A percentile compares a stretch with the other conserved stretches of the same genome.
These are phyloP conservation scores for Drosophila sp. DNA, from an alignment of 1,140 invertebrate species.

Conservation along the genomic window DNA sequence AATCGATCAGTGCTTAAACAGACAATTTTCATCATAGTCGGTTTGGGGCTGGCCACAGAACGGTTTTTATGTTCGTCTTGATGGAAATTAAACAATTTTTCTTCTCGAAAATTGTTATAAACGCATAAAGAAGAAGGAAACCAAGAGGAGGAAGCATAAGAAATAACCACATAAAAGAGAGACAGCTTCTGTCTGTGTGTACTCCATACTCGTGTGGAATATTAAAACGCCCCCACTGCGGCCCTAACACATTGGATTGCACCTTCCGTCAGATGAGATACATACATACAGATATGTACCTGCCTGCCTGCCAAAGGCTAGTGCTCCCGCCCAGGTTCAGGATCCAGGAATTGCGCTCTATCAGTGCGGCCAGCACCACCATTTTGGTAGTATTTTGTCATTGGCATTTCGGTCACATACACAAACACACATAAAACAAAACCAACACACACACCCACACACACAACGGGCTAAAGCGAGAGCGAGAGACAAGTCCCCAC, in stretches of 20 bases:
- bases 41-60: background rate
- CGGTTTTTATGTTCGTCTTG: slow-evolving; percentile 10
- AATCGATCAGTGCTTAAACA: slow-evolving; percentile 1
- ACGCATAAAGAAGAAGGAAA: slow-evolving; percentile 42
- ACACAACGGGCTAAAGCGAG: slow-evolving; percentile 32
- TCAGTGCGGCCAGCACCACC: slow-evolving; percentile 44
- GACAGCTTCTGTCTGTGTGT: slow-evolving; percentile 62
- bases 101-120: slow-evolving; percentile 60
- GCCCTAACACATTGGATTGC: slow-evolving; percentile 2
- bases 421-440: slow-evolving; percentile 78
- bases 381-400: slow-evolving; percentile 64
- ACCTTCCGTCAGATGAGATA: slow-evolving; percentile 19
- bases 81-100: slow-evolving; percentile 66
- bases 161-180: slow-evolving; percentile 44
- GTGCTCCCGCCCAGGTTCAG: slow-evolving; percentile 18
- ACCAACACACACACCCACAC: slow-evolving; percentile 25
- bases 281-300: background rate
- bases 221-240: slow-evolving; percentile 51
- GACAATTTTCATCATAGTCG: slow-evolving; percentile 5
- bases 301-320: slow-evolving; percentile 12
- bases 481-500: slow-evolving; percentile 29
- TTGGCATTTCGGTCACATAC: slow-evolving; percentile 81
- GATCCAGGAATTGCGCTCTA: slow-evolving; percentile 31
- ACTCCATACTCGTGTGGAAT: slow-evolving; percentile 48
- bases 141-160: background rate